Evolutionary conservation across 30 jellyfish, hydroid and myxozoan species (phyloP).

Genomic region (Aurelia sp.): DNA sequence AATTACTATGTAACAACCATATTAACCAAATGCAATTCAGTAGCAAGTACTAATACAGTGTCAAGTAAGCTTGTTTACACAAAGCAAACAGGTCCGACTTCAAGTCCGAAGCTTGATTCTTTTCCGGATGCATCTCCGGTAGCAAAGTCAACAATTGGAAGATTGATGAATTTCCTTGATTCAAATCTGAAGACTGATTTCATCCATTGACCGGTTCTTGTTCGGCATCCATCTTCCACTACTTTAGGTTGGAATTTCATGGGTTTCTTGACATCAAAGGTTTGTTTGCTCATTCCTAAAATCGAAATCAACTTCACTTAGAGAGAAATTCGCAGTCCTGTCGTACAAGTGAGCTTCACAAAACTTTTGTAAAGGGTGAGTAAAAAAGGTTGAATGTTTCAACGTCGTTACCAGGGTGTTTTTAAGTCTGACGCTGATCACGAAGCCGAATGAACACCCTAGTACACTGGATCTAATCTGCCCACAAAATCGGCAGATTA

Average conservation of each 20-base stretch:
- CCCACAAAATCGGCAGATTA: no score
- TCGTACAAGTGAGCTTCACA: no score
- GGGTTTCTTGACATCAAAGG: slow-evolving; percentile 65
- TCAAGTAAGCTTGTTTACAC: slow-evolving; percentile 21
- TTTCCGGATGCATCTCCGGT: slow-evolving; percentile 73
- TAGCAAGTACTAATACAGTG: slow-evolving; percentile 27
- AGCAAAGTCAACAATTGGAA: slow-evolving; percentile 94
- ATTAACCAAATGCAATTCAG: slow-evolving; percentile 50
- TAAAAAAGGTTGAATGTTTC: no score
- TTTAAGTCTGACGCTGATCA: no score
- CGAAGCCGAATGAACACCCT: no score
- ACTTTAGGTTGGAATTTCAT: slow-evolving; percentile 66
- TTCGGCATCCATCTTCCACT: slow-evolving; percentile 85
- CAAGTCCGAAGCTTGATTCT: slow-evolving; percentile 89
- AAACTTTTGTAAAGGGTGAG: no score
- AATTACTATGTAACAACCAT: slow-evolving; percentile 58
- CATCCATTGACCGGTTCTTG: slow-evolving; percentile 66
- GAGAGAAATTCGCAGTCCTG: no score
- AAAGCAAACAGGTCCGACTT: slow-evolving; percentile 96
- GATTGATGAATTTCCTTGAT: slow-evolving; percentile 80
- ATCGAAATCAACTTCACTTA: no score
- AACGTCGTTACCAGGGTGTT: no score
- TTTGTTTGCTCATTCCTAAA: slow-evolving; percentile 70
- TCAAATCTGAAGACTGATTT: slow-evolving; percentile 82
- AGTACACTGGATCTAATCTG: no score